Evolutionary conservation across 1,140 invertebrate genomes (phyloP).

Genomic region (Neodiprion pinetum): DNA sequence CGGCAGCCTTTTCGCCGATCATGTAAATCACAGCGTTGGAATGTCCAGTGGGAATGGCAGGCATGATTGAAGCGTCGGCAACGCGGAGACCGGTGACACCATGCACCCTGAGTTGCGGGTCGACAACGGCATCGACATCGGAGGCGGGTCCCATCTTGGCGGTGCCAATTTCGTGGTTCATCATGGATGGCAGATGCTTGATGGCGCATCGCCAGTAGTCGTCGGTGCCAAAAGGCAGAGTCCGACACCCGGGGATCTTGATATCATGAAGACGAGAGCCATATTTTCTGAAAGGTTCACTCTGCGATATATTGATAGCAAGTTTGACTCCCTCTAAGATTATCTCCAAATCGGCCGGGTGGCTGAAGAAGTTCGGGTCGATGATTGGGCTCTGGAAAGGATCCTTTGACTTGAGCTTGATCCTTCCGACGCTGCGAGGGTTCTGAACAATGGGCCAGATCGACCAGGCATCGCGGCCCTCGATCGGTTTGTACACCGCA

Average conservation of each 20-base stretch:
- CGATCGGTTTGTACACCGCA: slow-evolving; percentile 64
- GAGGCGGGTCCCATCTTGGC: slow-evolving; percentile 77
- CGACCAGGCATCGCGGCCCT: slow-evolving; percentile 69
- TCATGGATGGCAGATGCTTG: slow-evolving; percentile 65
- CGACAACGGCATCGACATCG: slow-evolving; percentile 76
- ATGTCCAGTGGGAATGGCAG: slow-evolving; percentile 73
- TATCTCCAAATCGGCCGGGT: slow-evolving; percentile 71
- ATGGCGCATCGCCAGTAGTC: slow-evolving; percentile 80
- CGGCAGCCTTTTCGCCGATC: slow-evolving; percentile 87
- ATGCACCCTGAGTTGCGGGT: slow-evolving; percentile 73
- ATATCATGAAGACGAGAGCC: slow-evolving; percentile 64
- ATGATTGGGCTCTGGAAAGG: slow-evolving; percentile 77
- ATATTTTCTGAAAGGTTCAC: slow-evolving; percentile 68
- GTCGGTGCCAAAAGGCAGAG: slow-evolving; percentile 65
- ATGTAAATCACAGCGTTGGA: slow-evolving; percentile 79
- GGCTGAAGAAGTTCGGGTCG: slow-evolving; percentile 76
- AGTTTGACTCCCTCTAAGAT: slow-evolving; percentile 73
- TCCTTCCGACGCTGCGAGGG: slow-evolving; percentile 75
- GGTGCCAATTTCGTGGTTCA: slow-evolving; percentile 76
- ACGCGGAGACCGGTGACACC: slow-evolving; percentile 75
- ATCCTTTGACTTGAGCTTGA: slow-evolving; percentile 73
- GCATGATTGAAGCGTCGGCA: slow-evolving; percentile 80
- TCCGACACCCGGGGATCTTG: slow-evolving; percentile 67
- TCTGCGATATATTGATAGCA: slow-evolving; percentile 66
- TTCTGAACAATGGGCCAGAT: slow-evolving; percentile 76